A percentile compares a stretch with the other conserved stretches of the same genome.
Conservation (phyloP, 2,797 vertebrate species). For the Takifugu ocellatus region DNA sequence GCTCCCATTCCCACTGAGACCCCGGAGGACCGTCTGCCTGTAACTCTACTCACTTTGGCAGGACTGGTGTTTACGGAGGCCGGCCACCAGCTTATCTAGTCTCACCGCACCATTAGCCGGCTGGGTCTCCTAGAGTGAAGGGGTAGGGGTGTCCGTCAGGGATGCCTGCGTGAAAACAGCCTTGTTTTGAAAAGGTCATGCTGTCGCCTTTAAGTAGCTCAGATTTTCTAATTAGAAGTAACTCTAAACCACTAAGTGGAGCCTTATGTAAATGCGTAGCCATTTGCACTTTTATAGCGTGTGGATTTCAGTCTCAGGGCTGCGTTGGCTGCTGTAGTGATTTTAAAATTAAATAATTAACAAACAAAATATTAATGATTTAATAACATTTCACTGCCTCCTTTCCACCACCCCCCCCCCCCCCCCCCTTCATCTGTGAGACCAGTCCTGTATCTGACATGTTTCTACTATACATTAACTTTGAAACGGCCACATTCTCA, state of each 20-base stretch:
- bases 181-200: constrained; percentile 57
- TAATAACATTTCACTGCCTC: neutral
- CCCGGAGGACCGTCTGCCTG: constrained; percentile 68
- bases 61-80: constrained; percentile 72
- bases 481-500: no score
- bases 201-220: constrained; percentile 43
- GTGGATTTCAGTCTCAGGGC: no score
- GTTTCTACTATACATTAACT: no score
- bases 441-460: no score
- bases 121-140: constrained; percentile 49
- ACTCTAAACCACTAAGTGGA: constrained; percentile 33
- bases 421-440: no score
- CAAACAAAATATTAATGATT: neutral
- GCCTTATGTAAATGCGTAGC: constrained; percentile 28
- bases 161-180: constrained; percentile 47
- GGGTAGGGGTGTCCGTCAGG: constrained; percentile 26
- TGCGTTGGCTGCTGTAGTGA: neutral
- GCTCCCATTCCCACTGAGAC: constrained; percentile 62
- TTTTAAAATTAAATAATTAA: neutral
- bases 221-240: constrained; percentile 50
- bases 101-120: constrained; percentile 63
- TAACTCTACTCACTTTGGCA: constrained; percentile 73
- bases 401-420: no score
- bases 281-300: constrained; percentile 22
- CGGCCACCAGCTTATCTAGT: constrained; percentile 71